These are phyloP conservation scores for Slavum lentiscoides DNA, from an alignment of 2,888 invertebrate genomes.

Conservation along the genomic window DNA sequence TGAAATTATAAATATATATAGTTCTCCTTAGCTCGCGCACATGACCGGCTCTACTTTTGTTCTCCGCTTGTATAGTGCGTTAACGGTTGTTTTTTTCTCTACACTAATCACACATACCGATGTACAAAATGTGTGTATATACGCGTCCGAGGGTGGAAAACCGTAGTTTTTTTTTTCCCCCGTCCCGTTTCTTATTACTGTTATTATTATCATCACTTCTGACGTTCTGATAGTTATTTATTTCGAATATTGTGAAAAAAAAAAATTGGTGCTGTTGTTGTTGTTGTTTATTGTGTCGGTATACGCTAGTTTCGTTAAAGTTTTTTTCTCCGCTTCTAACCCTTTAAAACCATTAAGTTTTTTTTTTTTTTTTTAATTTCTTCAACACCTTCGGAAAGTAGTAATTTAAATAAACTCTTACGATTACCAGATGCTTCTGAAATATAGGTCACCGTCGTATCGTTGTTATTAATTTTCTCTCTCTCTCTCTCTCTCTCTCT, in stretches of 20 bases:
- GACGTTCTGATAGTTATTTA: constrained; percentile 33
- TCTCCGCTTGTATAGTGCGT: constrained; percentile 20
- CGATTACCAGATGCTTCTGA: constrained; percentile 49
- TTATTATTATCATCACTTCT: constrained; percentile 37
- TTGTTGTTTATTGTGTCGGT: neutral
- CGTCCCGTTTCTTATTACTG: constrained; percentile 30
- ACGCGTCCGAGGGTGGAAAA: constrained; percentile 27
- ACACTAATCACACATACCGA: constrained; percentile 24
- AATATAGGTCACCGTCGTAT: constrained; percentile 29
- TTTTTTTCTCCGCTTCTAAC: constrained; percentile 36
- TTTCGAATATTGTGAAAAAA: constrained; percentile 20
- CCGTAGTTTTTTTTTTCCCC: constrained; percentile 6
- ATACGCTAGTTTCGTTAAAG: neutral
- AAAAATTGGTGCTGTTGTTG: neutral
- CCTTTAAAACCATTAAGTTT: constrained; percentile 44
- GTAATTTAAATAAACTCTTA: constrained; percentile 49
- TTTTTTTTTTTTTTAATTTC: constrained; percentile 14
- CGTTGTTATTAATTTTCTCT: neutral
- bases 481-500: neutral
- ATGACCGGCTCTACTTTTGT: constrained; percentile 36
- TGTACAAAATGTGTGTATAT: neutral
- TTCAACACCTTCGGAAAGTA: constrained; percentile 39
- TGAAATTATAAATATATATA: constrained; percentile 15
- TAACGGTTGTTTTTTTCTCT: constrained; percentile 44
- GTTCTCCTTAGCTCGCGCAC: neutral